phyloP scores from a whole-genome alignment of 2,888 invertebrate species.

The Agrotis exclamationis region DNA sequence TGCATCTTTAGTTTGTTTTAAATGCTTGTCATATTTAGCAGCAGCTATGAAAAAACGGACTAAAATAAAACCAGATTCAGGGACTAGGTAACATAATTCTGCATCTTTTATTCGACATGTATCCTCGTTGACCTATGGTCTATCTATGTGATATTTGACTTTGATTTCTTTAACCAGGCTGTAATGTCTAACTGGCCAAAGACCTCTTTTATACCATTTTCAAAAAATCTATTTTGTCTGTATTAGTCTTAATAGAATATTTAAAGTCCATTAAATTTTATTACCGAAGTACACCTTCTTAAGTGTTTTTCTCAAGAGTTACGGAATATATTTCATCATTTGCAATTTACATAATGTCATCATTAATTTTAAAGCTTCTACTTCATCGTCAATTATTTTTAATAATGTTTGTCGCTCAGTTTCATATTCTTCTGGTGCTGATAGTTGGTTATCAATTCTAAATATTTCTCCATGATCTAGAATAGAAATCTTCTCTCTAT shows the following conservation, averaged over 20 bases:
- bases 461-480: neutral
- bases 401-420: no score
- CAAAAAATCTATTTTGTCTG: neutral
- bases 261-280: slow-evolving; percentile 8
- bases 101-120: no score
- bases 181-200: no score
- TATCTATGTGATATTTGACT: no score
- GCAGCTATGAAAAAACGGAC: neutral
- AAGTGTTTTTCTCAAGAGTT: neutral
- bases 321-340: neutral
- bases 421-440: neutral
- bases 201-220: neutral
- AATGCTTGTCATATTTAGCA: neutral
- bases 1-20: neutral
- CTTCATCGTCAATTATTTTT: neutral
- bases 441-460: neutral
- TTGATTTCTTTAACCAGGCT: no score
- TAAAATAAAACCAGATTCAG: neutral
- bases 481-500: neutral
- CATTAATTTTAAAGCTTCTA: neutral
- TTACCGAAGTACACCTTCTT: neutral
- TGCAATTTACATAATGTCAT: neutral
- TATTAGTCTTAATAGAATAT: neutral
- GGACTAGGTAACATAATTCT: no score
- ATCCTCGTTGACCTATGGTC: no score